Evolutionary conservation across 2,797 vertebrate genomes (phyloP).

Genomic region (Hemibagrus guttatus): DNA sequence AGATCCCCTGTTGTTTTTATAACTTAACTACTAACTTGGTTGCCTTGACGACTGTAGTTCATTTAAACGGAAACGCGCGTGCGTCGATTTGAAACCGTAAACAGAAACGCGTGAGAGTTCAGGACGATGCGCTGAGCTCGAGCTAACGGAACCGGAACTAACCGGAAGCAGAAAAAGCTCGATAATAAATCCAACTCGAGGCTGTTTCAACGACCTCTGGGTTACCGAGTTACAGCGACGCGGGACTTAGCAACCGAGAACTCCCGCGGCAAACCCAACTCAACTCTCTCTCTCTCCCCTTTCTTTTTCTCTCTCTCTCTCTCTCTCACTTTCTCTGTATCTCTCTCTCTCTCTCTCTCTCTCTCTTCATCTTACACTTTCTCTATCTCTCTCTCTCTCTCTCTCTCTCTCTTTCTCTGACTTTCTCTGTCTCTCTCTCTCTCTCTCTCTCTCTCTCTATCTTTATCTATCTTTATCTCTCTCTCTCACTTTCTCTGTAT

Average conservation of each 20-base stretch:
- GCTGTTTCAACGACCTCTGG: slow-evolving; percentile 6
- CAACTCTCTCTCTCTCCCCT: background rate
- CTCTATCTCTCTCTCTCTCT: background rate
- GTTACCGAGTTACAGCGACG: slow-evolving; percentile 30
- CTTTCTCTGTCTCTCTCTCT: too few species aligned
- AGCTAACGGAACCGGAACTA: background rate
- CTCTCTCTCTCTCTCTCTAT: too few species aligned
- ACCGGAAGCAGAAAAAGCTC: background rate
- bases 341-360: background rate
- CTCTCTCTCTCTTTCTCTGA: background rate
- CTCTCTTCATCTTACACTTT: too few species aligned
- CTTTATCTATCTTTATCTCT: too few species aligned
- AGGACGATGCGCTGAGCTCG: background rate
- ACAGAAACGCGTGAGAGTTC: background rate
- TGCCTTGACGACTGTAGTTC: background rate
- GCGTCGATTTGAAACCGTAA: background rate
- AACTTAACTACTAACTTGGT: background rate
- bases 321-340: background rate
- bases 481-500: too few species aligned
- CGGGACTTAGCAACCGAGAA: slow-evolving; percentile 41
- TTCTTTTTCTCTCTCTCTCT: background rate
- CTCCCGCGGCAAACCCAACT: background rate
- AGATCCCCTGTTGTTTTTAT: background rate
- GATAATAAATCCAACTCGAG: background rate
- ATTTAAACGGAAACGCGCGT: background rate